Evolutionary conservation across 1,140 invertebrate genomes (phyloP).

Genomic region (Holotrichia oblita): DNA sequence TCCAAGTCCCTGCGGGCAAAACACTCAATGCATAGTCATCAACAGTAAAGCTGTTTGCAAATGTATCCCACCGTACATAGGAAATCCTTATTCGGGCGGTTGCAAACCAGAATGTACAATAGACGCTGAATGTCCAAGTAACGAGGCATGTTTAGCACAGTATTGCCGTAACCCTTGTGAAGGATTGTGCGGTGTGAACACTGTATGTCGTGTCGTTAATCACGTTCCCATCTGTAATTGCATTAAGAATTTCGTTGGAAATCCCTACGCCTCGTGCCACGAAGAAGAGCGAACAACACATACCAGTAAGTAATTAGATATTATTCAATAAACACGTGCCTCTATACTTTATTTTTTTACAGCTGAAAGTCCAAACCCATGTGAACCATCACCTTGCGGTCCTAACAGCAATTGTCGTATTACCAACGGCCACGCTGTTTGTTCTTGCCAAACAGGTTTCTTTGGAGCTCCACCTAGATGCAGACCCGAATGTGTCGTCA

Average conservation of each 20-base stretch:
- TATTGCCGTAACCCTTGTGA: constrained; percentile 86
- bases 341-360: background rate
- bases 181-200: constrained; percentile 83
- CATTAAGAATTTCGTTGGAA: constrained; percentile 76
- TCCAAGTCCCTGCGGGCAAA: constrained; percentile 83
- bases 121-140: constrained; percentile 81
- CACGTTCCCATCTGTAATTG: constrained; percentile 85
- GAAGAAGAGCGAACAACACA: constrained; percentile 61
- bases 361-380: constrained; percentile 68
- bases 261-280: constrained; percentile 84
- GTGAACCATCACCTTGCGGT: constrained; percentile 82
- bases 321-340: background rate
- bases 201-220: constrained; percentile 80
- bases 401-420: constrained; percentile 81
- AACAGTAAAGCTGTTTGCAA: constrained; percentile 76
- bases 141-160: constrained; percentile 83
- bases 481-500: constrained; percentile 81
- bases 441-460: constrained; percentile 80
- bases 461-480: constrained; percentile 80
- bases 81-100: constrained; percentile 79
- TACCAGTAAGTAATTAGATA: constrained; percentile 60
- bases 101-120: constrained; percentile 83
- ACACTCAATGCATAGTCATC: constrained; percentile 77
- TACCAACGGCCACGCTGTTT: constrained; percentile 75
- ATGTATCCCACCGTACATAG: constrained; percentile 87